These are phyloP conservation scores for Salticus scenicus DNA, from an alignment of 2,888 invertebrate genomes.

Conservation along the genomic window DNA sequence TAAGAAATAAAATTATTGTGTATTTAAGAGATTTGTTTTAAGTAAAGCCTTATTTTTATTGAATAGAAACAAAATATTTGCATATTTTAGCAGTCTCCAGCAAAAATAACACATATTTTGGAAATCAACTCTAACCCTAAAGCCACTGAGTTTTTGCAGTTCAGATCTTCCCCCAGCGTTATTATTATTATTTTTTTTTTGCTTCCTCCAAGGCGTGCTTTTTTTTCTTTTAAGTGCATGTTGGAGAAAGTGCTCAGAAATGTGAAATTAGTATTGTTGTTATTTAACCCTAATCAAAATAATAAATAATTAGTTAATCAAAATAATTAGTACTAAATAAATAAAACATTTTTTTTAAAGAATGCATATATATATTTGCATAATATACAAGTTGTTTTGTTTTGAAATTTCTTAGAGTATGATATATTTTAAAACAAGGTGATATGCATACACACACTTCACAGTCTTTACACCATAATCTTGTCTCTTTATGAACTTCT, in stretches of 20 bases:
- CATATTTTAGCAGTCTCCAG: too few species aligned
- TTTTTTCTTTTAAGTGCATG: neutral
- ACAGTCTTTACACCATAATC: neutral
- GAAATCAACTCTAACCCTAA: too few species aligned
- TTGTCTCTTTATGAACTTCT: neutral
- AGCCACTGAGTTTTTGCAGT: neutral
- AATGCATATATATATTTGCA: neutral
- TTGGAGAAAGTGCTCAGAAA: neutral
- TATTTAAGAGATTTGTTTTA: too few species aligned
- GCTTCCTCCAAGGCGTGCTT: neutral
- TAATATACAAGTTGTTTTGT: neutral
- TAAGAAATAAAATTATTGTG: too few species aligned
- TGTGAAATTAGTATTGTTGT: too few species aligned
- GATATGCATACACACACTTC: too few species aligned
- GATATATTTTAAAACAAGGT: neutral
- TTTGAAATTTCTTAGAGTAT: constrained; percentile 10
- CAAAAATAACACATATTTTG: too few species aligned
- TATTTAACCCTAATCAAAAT: neutral
- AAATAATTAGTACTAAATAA: too few species aligned
- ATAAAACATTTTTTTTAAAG: neutral
- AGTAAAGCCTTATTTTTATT: too few species aligned
- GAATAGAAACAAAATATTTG: too few species aligned
- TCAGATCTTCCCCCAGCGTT: constrained; percentile 7
- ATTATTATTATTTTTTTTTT: neutral
- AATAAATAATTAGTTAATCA: neutral